Base-by-base conservation (phyloP, 2,113 vertebrate species). In the Lasiurus borealis region DNA sequence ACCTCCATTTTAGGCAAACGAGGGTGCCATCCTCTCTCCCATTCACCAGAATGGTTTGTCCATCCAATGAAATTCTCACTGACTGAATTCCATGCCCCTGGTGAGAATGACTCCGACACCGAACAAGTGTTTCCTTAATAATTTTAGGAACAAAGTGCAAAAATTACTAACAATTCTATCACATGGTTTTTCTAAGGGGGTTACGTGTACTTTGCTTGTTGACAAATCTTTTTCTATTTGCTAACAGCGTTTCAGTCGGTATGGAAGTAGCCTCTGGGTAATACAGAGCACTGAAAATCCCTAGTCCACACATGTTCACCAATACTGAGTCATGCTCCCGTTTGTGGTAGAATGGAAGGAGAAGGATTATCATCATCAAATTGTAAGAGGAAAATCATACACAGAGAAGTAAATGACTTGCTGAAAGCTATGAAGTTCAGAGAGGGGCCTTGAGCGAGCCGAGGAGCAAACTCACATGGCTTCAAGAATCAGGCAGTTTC, bases 1-100 rank as follows among this genome's bases (percentile, higher is more conserved):
- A 99, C 99, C 98, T 99, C 98, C 98, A 99, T 57, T 96, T 97
- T 34, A 98, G 97, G 96, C 98, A 98, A 96, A 99, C 98, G 27
- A 99, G 97, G 57, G 98, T 96, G 85, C 98, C 97, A 40, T 99
- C 99, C 34, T 92, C 92, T 75, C 91, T 75, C 1, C 99, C 98
- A 1, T 96, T 98, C 68, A 98, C 97, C 6, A 99, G 96, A 72
- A 99, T 96, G 88, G 94, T 96, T 71, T 98, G 98, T 95, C 98
- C 98, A 93, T 99, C 98, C 93, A 98, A 31, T 0, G 99, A 98
- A 94, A 99, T 98, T 29, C 73, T 97, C 62, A 98, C 0, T 0
- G 97, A 98, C 48, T 98, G 97, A 77, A 98, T 98, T 88, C 99
- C 99, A 0, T 92, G 98, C 66, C 98, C 98, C 92, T 98, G 98